Evolutionary conservation across 2,888 invertebrate species (phyloP).

Genomic region (Tetragnatha montana): DNA sequence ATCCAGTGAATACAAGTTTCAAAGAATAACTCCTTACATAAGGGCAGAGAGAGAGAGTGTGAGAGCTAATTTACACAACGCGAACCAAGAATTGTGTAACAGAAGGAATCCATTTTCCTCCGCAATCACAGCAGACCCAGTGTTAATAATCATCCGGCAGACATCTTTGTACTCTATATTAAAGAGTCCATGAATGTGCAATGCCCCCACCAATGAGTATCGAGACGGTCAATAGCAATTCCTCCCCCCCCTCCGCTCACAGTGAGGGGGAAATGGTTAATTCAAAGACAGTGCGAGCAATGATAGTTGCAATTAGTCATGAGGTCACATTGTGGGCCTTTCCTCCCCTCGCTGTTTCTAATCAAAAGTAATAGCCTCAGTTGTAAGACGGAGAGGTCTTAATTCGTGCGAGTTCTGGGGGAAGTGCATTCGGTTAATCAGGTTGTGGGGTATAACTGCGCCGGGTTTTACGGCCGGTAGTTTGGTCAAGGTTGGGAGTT

Average conservation of each 20-base stretch:
- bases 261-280: slow-evolving; percentile 4
- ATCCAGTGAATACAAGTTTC: not conserved
- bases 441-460: slow-evolving; percentile 4
- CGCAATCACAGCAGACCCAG: not conserved
- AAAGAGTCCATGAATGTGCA: slow-evolving; percentile 17
- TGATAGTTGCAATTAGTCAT: slow-evolving; percentile 30
- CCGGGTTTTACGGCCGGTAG: slow-evolving; percentile 42
- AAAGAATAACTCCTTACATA: not conserved
- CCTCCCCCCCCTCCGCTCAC: not conserved
- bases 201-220: not conserved
- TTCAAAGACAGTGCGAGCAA: slow-evolving; percentile 8
- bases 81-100: not conserved
- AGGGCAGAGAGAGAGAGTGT: not conserved
- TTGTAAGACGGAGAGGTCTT: slow-evolving; percentile 7
- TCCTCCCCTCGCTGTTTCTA: slow-evolving; percentile 13
- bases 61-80: not conserved
- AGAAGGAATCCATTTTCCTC: not conserved
- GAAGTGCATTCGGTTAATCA: slow-evolving; percentile 42
- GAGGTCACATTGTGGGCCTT: slow-evolving; percentile 18
- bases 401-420: slow-evolving; percentile 25
- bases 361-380: slow-evolving; percentile 43
- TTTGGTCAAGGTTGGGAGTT: slow-evolving; percentile 47
- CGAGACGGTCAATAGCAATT: not conserved
- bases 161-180: slow-evolving; percentile 1
- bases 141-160: slow-evolving; percentile 2